Percentiles rank a stretch among this genome's conserved stretches.
phyloP scores from a whole-genome alignment of 2,797 vertebrate genomes.

The Bovichtus variegatus region DNA sequence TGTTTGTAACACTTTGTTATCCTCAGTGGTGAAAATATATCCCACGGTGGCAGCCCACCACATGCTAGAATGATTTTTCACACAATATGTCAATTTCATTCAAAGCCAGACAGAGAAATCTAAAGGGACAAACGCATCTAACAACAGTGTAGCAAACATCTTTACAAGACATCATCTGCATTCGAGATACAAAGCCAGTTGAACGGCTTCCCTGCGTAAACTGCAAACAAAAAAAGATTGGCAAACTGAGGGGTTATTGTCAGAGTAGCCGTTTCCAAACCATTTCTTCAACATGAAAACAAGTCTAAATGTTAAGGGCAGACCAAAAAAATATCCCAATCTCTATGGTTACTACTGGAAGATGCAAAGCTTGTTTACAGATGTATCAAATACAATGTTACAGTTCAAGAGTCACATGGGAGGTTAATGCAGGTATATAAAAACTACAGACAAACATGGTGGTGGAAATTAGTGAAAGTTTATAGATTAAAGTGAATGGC shows the following conservation, averaged over 20 bases:
- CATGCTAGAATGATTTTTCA: conserved; percentile 21
- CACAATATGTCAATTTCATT: conserved; percentile 38
- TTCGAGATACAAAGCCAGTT: conserved; percentile 7
- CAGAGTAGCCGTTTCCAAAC: neutral
- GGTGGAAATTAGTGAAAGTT: neutral
- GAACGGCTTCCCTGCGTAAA: conserved; percentile 18
- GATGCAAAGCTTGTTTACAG: neutral
- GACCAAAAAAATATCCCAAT: neutral
- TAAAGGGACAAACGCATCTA: conserved; percentile 2
- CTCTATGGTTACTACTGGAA: neutral
- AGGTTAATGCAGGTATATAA: neutral
- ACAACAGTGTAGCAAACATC: conserved; percentile 6
- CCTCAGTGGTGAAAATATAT: conserved; percentile 6
- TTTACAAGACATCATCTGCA: conserved; percentile 17
- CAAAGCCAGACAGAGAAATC: conserved; percentile 14
- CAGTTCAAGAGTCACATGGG: neutral
- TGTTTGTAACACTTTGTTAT: no score
- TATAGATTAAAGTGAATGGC: neutral
- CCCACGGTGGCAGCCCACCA: conserved; percentile 18
- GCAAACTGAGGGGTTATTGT: neutral
- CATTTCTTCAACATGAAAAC: no score
- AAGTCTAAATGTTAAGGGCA: neutral
- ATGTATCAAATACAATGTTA: neutral
- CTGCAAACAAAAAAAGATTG: conserved; percentile 5
- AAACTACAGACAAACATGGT: neutral